These are phyloP conservation scores for Notospermus geniculatus DNA, from an alignment of 1,140 invertebrate genomes.

Conservation along the genomic window DNA sequence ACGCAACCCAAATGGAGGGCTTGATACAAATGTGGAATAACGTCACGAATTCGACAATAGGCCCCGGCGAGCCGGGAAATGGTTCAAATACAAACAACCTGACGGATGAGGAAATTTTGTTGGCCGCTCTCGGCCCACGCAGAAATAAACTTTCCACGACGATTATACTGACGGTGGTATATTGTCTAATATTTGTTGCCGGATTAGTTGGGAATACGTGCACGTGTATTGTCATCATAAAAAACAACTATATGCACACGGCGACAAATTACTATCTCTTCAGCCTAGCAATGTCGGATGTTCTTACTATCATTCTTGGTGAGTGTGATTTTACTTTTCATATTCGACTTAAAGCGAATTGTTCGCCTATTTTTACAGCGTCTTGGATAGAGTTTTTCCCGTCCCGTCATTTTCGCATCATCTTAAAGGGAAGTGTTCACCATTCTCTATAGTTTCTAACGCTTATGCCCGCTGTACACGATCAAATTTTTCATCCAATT, in stretches of 20 bases:
- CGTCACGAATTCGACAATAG: too few species aligned
- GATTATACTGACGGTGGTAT: constrained; percentile 31
- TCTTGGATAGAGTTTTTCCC: too few species aligned
- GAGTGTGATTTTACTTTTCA: constrained; percentile 39
- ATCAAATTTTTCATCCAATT: too few species aligned
- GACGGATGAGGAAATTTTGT: not conserved
- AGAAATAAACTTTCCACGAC: not conserved
- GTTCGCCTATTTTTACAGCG: too few species aligned
- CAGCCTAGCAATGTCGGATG: constrained; percentile 87
- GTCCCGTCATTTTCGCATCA: too few species aligned
- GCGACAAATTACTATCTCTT: constrained; percentile 87
- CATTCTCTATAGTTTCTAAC: too few species aligned
- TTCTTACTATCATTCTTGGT: constrained; percentile 70
- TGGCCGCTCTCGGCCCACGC: not conserved
- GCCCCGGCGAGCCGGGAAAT: not conserved
- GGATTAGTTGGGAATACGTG: constrained; percentile 45
- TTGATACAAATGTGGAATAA: too few species aligned
- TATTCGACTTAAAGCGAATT: too few species aligned
- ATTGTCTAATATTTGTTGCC: constrained; percentile 41
- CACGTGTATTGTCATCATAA: constrained; percentile 46
- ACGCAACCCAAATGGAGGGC: too few species aligned
- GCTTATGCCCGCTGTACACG: too few species aligned
- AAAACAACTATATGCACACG: constrained; percentile 56
- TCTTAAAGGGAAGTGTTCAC: too few species aligned
- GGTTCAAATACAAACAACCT: not conserved